phyloP scores from a whole-genome alignment of 2,113 vertebrate species.

The Otocyon megalotis region DNA sequence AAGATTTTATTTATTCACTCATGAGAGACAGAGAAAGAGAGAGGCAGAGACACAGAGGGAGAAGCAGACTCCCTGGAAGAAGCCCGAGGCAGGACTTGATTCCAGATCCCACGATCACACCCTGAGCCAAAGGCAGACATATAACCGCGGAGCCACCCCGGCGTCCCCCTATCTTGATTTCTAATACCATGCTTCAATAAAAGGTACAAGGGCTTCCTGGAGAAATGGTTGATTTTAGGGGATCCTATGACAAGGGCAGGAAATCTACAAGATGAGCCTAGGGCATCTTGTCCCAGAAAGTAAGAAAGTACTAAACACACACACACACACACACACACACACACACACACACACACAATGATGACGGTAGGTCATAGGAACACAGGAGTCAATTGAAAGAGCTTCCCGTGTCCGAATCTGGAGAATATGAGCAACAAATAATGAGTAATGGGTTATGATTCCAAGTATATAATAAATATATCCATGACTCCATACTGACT shows the following conservation, averaged over 20 bases:
- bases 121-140: too few species aligned
- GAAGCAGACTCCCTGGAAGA: too few species aligned
- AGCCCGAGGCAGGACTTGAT: too few species aligned
- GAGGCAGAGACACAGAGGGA: too few species aligned
- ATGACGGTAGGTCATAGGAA: not conserved
- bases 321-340: not conserved
- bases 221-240: not conserved
- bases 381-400: not conserved
- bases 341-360: not conserved
- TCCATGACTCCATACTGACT: not conserved
- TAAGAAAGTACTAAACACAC: not conserved
- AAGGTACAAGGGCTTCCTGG: not conserved
- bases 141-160: too few species aligned
- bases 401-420: not conserved
- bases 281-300: not conserved
- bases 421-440: not conserved
- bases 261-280: not conserved
- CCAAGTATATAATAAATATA: not conserved
- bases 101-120: too few species aligned
- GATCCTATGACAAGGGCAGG: not conserved
- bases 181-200: not conserved
- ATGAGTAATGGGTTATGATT: not conserved
- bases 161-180: not conserved
- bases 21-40: too few species aligned
- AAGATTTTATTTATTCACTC: too few species aligned